Base-by-base conservation (phyloP, 2,888 invertebrate genomes). In the Nomada ruficornis region DNA sequence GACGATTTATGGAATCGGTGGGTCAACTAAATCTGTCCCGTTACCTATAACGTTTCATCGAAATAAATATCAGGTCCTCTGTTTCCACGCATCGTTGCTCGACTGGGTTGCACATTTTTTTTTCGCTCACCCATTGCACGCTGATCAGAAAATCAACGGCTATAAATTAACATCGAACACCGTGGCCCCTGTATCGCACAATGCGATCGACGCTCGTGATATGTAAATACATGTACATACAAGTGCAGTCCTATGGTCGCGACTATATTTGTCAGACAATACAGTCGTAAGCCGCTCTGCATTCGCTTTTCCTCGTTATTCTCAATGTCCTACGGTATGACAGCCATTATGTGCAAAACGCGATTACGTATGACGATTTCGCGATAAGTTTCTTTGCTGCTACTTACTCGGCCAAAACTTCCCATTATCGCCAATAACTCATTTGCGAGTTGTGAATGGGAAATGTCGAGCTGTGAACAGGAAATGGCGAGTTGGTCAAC, bases 221-320 rank as follows among this genome's bases (percentile, higher is more conserved):
- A 80, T 80, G 81, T 80, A 80, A 80, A 80, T 80, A 59, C 57
- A 36, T 7, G 7, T 36, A 36, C 36, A 7, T 36, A 42, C 57
- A 81, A 71, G 36, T 42, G 54, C 68, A 57, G 52, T 72, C 67
- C 52, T 67, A 63, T 52, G 67, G 50, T 18, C 67, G 62, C 67
- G 42, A 50, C 80, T 80, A 81, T 80, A 80, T 80, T 80, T 80
- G 80, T 81, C 81, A 64, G 73, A 80, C 80, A 81, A 80, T 80
- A 81, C 80, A 47, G 57, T 44, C 44, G 67, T n/a, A 26, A 63
- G 55, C 71, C 54, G 57, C 23, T 69, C 71, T 59, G 67, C 62
- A 47, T 23, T 67, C 72, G 73, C 29, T 67, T 81, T 80, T 72
- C 80, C 80, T 67, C 68, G 55, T 80, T 80, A 80, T 62, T 80